These are phyloP conservation scores for Arenaria interpres DNA, from an alignment of 2,113 vertebrate species.

Conservation along the genomic window DNA sequence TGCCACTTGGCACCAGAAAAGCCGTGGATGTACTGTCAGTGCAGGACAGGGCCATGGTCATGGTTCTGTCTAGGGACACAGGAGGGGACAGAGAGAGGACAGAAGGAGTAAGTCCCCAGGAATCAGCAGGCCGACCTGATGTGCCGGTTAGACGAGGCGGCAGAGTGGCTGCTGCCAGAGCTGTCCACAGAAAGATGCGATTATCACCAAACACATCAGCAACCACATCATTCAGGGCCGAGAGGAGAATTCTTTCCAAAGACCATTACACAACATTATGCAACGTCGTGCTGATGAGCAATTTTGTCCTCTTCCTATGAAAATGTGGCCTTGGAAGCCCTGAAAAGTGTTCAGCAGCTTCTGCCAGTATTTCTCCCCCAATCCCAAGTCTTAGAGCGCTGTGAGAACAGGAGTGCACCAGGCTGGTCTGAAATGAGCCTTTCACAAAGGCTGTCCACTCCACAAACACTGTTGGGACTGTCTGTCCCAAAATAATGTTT, in stretches of 20 bases:
- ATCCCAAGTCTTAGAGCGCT: background rate
- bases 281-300: background rate
- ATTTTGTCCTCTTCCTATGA: background rate
- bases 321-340: background rate
- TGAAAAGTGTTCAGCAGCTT: background rate
- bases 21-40: background rate
- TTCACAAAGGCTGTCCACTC: background rate
- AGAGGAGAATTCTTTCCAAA: background rate
- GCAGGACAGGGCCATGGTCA: background rate
- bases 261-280: background rate
- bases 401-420: background rate
- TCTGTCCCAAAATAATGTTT: background rate
- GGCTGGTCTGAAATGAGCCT: background rate
- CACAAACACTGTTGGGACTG: background rate
- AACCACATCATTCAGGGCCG: background rate
- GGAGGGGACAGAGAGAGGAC: background rate
- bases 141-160: background rate
- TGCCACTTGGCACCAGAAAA: background rate
- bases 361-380: background rate
- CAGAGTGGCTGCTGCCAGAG: background rate
- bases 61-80: background rate
- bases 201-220: conserved; percentile 21
- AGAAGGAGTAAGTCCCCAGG: background rate
- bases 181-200: background rate
- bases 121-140: background rate